Percentiles rank a stretch among this genome's conserved stretches.
Conservation (phyloP, 2,797 vertebrate species). For the Dermochelys coriacea region DNA sequence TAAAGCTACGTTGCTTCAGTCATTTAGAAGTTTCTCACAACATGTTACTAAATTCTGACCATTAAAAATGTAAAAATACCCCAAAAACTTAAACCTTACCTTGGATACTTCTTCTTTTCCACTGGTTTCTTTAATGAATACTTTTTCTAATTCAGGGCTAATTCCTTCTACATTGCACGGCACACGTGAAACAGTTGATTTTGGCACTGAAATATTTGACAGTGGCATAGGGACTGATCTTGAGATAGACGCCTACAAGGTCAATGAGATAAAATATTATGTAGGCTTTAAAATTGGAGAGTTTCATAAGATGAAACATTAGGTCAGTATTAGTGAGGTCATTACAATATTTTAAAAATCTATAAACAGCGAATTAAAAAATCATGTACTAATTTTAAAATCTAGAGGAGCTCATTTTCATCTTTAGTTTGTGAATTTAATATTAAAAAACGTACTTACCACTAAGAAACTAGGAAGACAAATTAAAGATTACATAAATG, state of each 20-base stretch:
- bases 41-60: neutral
- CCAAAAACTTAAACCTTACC: slow-evolving; percentile 61
- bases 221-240: slow-evolving; percentile 87
- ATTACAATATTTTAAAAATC: neutral
- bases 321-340: neutral
- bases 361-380: neutral
- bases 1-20: slow-evolving; percentile 28
- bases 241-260: slow-evolving; percentile 84
- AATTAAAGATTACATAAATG: neutral
- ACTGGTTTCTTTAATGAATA: slow-evolving; percentile 93
- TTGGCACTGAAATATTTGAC: slow-evolving; percentile 87
- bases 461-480: neutral
- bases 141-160: slow-evolving; percentile 95
- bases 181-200: slow-evolving; percentile 89
- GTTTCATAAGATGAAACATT: neutral
- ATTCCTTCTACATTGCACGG: slow-evolving; percentile 95
- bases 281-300: neutral
- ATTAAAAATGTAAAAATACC: neutral
- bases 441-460: neutral
- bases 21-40: neutral
- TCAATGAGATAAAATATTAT: neutral
- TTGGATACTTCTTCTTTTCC: slow-evolving; percentile 88
- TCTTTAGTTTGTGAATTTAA: neutral
- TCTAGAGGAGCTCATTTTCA: neutral
- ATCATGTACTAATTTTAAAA: neutral